Conservation (phyloP, 2,113 vertebrate genomes). For the Calcarius ornatus region DNA sequence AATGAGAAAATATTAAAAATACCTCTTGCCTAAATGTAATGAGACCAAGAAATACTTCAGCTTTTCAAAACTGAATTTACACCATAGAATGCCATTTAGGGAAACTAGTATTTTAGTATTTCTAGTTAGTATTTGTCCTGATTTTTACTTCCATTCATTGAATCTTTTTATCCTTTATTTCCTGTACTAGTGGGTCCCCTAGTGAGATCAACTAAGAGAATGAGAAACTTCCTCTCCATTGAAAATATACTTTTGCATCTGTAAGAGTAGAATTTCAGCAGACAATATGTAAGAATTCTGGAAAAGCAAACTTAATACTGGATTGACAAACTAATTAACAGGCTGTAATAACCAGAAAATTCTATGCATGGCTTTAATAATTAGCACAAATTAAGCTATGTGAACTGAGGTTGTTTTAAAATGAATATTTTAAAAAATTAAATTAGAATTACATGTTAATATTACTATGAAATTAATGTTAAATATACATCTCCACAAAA, state of each 20-base stretch:
- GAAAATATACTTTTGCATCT: neutral
- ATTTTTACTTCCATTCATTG: neutral
- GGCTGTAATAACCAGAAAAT: neutral
- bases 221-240: neutral
- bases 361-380: neutral
- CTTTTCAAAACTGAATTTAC: neutral
- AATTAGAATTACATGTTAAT: neutral
- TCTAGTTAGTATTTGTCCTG: neutral
- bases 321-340: neutral
- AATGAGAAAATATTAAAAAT: neutral
- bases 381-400: neutral
- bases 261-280: neutral
- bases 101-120: neutral
- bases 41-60: neutral
- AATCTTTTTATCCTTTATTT: neutral
- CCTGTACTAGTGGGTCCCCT: neutral
- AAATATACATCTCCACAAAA: neutral
- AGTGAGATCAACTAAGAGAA: neutral
- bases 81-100: neutral
- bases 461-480: neutral
- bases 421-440: neutral
- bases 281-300: neutral
- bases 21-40: neutral
- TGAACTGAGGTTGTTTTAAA: neutral
- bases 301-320: neutral